phyloP scores from a whole-genome alignment of 2,113 vertebrate genomes.

The Carassius auratus region DNA sequence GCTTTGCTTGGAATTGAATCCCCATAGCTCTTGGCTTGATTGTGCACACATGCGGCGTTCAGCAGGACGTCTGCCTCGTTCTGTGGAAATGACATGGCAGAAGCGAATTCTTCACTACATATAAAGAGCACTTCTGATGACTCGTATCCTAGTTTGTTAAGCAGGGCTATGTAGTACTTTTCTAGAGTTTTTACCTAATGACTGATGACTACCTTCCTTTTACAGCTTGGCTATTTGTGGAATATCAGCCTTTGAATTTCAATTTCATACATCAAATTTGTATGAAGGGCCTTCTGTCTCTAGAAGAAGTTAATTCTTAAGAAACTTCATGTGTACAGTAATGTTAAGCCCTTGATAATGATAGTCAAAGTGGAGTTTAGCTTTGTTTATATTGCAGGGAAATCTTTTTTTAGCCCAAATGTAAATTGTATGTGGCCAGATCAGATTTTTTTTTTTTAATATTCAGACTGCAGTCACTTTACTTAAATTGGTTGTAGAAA shows the following conservation, averaged over 20 bases:
- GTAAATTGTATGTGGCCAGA: not conserved
- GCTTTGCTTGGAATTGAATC: slow-evolving; percentile 30
- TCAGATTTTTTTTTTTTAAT: not conserved
- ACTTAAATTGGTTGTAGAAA: too few relatives aligned
- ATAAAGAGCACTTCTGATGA: slow-evolving; percentile 12
- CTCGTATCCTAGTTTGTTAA: slow-evolving; percentile 45
- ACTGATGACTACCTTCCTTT: slow-evolving; percentile 32
- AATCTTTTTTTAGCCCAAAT: not conserved
- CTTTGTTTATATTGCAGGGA: not conserved
- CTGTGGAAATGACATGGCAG: slow-evolving; percentile 30
- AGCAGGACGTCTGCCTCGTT: slow-evolving; percentile 30
- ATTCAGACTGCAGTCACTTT: not conserved
- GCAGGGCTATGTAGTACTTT: slow-evolving; percentile 13
- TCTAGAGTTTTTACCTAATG: slow-evolving; percentile 41
- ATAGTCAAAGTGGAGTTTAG: not conserved
- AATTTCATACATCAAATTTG: not conserved
- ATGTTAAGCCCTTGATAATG: not conserved
- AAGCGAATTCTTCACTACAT: slow-evolving; percentile 13
- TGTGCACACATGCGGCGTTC: slow-evolving; percentile 28
- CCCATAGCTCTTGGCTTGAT: slow-evolving; percentile 43
- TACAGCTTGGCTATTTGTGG: slow-evolving; percentile 29
- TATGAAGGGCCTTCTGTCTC: not conserved
- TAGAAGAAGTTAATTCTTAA: not conserved
- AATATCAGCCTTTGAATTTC: not conserved
- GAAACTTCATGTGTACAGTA: not conserved